Conservation (phyloP, 64 coral and sea anemone species). For the Dendronephthya gigantea region DNA sequence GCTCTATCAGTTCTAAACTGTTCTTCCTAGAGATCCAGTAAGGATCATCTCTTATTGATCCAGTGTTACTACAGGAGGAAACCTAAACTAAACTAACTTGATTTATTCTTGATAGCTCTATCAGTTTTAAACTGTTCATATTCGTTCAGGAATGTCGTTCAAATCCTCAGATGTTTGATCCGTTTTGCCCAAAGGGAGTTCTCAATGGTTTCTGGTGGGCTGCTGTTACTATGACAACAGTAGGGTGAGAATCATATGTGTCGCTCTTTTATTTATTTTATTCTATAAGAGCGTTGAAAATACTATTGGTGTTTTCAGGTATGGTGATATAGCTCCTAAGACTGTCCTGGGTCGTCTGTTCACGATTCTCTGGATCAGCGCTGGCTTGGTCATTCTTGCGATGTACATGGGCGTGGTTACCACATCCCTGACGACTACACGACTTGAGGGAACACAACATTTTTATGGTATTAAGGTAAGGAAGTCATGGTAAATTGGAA, state of each 20-base stretch:
- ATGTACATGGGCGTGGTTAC: constrained; percentile 98
- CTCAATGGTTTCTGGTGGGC: constrained; percentile 93
- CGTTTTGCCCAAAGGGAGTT: constrained; percentile 63
- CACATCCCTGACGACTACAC: constrained; percentile 57
- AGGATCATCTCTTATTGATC: neutral
- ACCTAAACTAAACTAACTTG: neutral
- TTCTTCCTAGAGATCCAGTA: too few relatives aligned
- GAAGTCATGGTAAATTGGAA: neutral
- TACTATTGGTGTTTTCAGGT: constrained; percentile 34
- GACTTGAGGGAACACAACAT: constrained; percentile 46
- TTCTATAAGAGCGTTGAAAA: neutral
- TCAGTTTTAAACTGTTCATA: neutral
- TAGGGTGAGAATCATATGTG: constrained; percentile 45
- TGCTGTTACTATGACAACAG: constrained; percentile 97
- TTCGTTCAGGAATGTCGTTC: constrained; percentile 52
- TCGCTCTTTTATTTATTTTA: neutral
- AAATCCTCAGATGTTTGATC: constrained; percentile 58
- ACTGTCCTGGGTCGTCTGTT: constrained; percentile 59
- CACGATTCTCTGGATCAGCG: constrained; percentile 84
- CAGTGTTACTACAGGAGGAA: neutral
- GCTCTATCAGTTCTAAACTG: too few relatives aligned
- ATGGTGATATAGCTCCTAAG: constrained; percentile 75
- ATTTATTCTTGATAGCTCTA: neutral
- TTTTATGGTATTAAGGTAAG: constrained; percentile 85
- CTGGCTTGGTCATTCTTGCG: constrained; percentile 76